Evolutionary conservation across 2,113 vertebrate genomes (phyloP).

Genomic region (Oncorhynchus gorbuscha): DNA sequence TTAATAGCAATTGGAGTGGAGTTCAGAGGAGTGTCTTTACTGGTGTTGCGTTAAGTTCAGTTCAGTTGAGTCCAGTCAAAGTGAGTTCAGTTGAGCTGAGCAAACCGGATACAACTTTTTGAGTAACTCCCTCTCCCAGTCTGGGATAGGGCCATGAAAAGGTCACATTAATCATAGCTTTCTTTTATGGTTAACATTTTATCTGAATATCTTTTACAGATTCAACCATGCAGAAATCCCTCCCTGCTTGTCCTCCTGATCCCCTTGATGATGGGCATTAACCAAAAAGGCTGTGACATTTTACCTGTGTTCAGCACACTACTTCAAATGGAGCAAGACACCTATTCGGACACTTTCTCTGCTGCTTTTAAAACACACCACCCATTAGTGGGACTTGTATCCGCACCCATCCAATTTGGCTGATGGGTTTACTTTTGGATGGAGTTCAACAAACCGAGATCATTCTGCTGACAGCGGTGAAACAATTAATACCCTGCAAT

Average conservation of each 20-base stretch:
- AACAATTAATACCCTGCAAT: conserved; percentile 74
- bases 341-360: conserved; percentile 2
- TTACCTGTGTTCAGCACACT: conserved; percentile 36
- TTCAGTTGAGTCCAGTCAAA: too few species aligned
- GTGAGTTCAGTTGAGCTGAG: too few species aligned
- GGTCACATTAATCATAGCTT: background rate
- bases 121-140: too few species aligned
- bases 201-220: background rate
- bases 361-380: conserved; percentile 19
- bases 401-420: conserved; percentile 66
- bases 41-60: too few species aligned
- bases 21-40: too few species aligned
- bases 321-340: conserved; percentile 24
- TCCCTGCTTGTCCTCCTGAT: background rate
- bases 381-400: conserved; percentile 38
- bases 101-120: too few species aligned
- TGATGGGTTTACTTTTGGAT: conserved; percentile 70
- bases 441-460: conserved; percentile 64
- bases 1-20: too few species aligned
- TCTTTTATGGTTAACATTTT: background rate
- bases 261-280: conserved; percentile 3
- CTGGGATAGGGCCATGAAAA: too few species aligned
- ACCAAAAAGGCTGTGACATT: conserved; percentile 6
- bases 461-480: conserved; percentile 70
- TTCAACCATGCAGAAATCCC: background rate